Evolutionary conservation across 2,888 invertebrate genomes (phyloP).

Genomic region (Amphimallon solstitiale): DNA sequence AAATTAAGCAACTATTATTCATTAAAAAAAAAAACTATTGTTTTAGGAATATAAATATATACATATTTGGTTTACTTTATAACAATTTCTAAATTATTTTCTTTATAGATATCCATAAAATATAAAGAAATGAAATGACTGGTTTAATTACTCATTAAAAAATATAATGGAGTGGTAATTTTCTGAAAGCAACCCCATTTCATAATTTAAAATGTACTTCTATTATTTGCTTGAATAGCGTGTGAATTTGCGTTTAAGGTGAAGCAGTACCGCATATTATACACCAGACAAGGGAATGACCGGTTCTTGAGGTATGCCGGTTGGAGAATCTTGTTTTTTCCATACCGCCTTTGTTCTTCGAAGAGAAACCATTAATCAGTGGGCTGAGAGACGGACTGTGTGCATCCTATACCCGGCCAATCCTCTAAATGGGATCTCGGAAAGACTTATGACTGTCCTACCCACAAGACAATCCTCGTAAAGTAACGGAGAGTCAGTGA

Average conservation of each 20-base stretch:
- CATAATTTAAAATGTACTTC: not conserved
- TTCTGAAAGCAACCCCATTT: too few species aligned
- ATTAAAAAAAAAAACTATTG: too few species aligned
- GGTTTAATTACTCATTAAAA: too few species aligned
- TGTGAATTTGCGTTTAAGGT: constrained; percentile 15
- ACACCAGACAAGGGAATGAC: constrained; percentile 17
- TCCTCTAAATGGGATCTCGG: constrained; percentile 52
- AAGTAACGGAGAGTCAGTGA: constrained; percentile 52
- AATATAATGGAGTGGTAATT: too few species aligned
- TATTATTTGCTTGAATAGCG: constrained; percentile 1
- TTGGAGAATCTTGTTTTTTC: constrained; percentile 30
- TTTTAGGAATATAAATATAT: too few species aligned
- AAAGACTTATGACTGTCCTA: constrained; percentile 56
- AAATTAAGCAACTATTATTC: too few species aligned
- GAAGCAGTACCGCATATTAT: constrained; percentile 2
- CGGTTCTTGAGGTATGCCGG: constrained; percentile 33
- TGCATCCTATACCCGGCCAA: constrained; percentile 46
- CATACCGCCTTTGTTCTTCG: constrained; percentile 45
- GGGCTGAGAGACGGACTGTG: constrained; percentile 48
- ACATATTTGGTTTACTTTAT: too few species aligned
- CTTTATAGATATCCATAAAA: too few species aligned
- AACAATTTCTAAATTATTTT: too few species aligned
- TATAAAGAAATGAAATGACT: too few species aligned
- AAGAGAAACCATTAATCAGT: constrained; percentile 56
- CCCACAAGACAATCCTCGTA: constrained; percentile 50